phyloP scores from a whole-genome alignment of 2,888 invertebrate genomes.

The Neocrepidodera transversa region DNA sequence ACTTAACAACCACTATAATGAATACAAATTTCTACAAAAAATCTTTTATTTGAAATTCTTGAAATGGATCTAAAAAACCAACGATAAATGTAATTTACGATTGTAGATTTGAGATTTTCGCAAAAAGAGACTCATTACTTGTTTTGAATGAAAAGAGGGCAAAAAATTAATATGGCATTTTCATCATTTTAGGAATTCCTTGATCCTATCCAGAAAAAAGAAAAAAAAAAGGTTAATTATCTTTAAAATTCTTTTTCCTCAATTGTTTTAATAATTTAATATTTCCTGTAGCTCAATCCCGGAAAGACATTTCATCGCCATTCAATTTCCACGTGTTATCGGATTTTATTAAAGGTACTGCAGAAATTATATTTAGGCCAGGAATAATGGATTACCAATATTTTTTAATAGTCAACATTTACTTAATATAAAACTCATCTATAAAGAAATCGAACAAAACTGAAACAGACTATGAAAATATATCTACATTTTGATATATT shows the following conservation, averaged over 20 bases:
- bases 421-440: background rate
- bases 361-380: constrained; percentile 7
- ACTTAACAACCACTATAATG: too few species aligned
- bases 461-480: background rate
- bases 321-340: constrained; percentile 14
- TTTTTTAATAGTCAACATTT: background rate
- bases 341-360: constrained; percentile 7
- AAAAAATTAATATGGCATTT: constrained; percentile 2
- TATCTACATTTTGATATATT: background rate
- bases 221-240: constrained; percentile 13
- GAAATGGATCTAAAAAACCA: too few species aligned
- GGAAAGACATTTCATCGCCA: constrained; percentile 7
- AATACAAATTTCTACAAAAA: too few species aligned
- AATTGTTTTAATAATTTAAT: constrained; percentile 15
- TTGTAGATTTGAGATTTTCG: too few species aligned
- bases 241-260: background rate
- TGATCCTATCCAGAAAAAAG: background rate
- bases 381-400: background rate
- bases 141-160: too few species aligned
- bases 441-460: background rate
- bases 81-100: too few species aligned
- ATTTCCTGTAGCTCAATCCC: background rate
- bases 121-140: too few species aligned
- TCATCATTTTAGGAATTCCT: background rate
- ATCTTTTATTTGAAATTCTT: too few species aligned